Evolutionary conservation across 1,140 invertebrate species (phyloP).

Genomic region (Pogonognathellus flavescens): DNA sequence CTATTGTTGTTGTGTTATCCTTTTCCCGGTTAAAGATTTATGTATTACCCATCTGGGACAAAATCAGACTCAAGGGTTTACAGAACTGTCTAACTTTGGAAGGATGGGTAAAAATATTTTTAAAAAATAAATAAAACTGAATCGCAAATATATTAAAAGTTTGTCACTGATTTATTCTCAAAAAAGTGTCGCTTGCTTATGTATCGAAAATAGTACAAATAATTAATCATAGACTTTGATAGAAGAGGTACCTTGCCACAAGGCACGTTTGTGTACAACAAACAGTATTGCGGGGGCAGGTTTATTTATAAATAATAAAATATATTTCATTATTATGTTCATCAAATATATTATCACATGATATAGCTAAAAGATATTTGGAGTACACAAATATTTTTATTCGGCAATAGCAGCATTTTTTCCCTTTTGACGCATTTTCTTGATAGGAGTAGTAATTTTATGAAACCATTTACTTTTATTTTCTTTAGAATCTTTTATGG

Average conservation of each 20-base stretch:
- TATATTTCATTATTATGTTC: not conserved
- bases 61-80: too few relatives aligned
- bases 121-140: not conserved
- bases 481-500: not conserved
- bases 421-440: not conserved
- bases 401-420: slow-evolving; percentile 24
- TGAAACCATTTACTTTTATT: slow-evolving; percentile 25
- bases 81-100: too few relatives aligned
- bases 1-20: too few relatives aligned
- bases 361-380: not conserved
- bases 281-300: too few relatives aligned
- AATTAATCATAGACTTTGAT: too few relatives aligned
- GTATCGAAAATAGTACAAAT: too few relatives aligned
- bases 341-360: not conserved
- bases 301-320: not conserved
- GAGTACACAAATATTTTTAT: not conserved
- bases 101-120: not conserved
- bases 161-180: not conserved
- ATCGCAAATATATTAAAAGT: not conserved
- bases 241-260: too few relatives aligned
- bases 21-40: too few relatives aligned
- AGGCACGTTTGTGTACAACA: too few relatives aligned
- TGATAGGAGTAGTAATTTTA: slow-evolving; percentile 32
- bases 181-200: not conserved
- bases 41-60: too few relatives aligned